Percentiles rank a stretch among this genome's conserved stretches.
Evolutionary conservation across 1,140 invertebrate genomes (phyloP).

Genomic region (Apis mellifera): DNA sequence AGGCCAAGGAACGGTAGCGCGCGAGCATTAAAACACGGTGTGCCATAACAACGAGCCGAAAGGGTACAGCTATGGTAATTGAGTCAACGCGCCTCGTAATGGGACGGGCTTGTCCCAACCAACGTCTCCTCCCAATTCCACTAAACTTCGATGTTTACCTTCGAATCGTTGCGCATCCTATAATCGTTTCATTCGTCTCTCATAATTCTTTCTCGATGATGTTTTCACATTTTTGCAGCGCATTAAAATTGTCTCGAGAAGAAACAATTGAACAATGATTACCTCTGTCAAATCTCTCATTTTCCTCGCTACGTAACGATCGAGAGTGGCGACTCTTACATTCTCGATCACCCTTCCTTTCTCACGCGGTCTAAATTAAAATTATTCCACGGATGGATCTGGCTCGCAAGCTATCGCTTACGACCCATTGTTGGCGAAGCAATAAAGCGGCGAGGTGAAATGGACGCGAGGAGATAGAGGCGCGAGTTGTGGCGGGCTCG

Average conservation of each 20-base stretch:
- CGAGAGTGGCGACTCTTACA: neutral
- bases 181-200: too few species aligned
- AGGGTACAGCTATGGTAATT: conserved; percentile 55
- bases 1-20: neutral
- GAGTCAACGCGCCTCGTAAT: conserved; percentile 63
- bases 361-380: conserved; percentile 45
- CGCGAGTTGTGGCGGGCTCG: neutral
- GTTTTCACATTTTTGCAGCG: too few species aligned
- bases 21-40: conserved; percentile 46
- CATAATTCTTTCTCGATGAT: too few species aligned
- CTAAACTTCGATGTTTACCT: too few species aligned
- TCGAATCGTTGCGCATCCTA: too few species aligned
- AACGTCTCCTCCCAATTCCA: conserved; percentile 9
- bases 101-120: conserved; percentile 36
- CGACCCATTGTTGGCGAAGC: conserved; percentile 33
- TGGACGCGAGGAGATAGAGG: neutral
- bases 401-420: conserved; percentile 29
- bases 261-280: too few species aligned
- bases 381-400: conserved; percentile 30
- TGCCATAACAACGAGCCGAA: conserved; percentile 54
- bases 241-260: too few species aligned
- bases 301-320: too few species aligned
- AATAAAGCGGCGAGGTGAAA: conserved; percentile 37
- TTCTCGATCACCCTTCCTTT: conserved; percentile 13
- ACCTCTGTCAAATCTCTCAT: too few species aligned